These are phyloP conservation scores for Steatocranus sp. DNA, from an alignment of 2,797 vertebrate genomes.

Conservation along the genomic window DNA sequence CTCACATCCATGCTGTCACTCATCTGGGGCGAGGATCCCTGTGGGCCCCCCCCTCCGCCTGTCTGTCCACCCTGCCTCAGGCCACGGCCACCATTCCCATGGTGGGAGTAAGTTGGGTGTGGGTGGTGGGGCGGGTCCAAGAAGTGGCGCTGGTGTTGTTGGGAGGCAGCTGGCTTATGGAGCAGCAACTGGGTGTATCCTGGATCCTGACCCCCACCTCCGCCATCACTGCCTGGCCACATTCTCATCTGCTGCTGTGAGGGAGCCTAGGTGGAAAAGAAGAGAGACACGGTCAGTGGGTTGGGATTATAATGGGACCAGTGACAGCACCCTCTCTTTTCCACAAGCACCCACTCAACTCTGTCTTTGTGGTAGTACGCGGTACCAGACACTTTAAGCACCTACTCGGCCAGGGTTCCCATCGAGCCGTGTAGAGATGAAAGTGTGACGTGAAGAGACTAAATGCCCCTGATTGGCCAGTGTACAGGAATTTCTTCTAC, in stretches of 20 bases:
- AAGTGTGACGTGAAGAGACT: neutral
- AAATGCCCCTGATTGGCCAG: neutral
- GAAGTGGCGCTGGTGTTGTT: slow-evolving; percentile 82
- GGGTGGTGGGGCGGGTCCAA: slow-evolving; percentile 81
- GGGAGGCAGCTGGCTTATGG: slow-evolving; percentile 84
- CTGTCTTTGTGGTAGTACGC: too few relatives aligned
- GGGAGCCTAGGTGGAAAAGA: slow-evolving; percentile 69
- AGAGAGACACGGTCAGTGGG: neutral
- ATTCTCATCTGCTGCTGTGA: slow-evolving; percentile 88
- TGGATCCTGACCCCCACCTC: slow-evolving; percentile 78
- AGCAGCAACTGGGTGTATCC: slow-evolving; percentile 86
- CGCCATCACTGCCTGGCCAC: slow-evolving; percentile 89
- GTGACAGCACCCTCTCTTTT: neutral
- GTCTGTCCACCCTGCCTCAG: slow-evolving; percentile 75
- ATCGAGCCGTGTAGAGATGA: neutral
- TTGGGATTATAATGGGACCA: neutral
- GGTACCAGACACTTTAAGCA: neutral
- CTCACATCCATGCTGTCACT: slow-evolving; percentile 89
- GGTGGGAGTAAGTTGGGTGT: slow-evolving; percentile 82
- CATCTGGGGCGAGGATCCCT: slow-evolving; percentile 81
- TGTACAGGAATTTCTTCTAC: too few relatives aligned
- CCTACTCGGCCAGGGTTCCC: neutral
- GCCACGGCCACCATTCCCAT: slow-evolving; percentile 77
- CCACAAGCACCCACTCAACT: neutral
- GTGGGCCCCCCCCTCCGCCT: slow-evolving; percentile 65